Percentiles rank a stretch among this genome's conserved stretches.
These are phyloP conservation scores for Hydrocynus forskahlii DNA, from an alignment of 2,797 vertebrate species.

Conservation along the genomic window DNA sequence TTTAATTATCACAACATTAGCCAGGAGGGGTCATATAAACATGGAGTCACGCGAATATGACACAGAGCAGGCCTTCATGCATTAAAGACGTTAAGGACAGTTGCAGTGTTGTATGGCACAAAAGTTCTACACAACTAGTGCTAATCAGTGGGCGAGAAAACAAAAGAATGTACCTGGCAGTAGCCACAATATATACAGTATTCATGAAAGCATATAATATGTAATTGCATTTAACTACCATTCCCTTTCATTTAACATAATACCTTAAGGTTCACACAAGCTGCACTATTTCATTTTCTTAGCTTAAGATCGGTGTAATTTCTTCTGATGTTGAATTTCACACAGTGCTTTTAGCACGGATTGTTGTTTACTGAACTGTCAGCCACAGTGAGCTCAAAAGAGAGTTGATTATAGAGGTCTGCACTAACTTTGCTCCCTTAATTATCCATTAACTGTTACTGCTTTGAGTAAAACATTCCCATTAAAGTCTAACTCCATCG, in stretches of 20 bases:
- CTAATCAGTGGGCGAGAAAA: not conserved
- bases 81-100: not conserved
- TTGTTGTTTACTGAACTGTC: conserved; percentile 27
- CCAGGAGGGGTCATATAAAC: conserved; percentile 1
- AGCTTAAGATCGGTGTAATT: conserved; percentile 3
- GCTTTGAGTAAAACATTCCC: conserved; percentile 34
- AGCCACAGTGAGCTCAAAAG: conserved; percentile 3
- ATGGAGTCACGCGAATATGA: conserved; percentile 29
- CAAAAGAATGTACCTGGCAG: not conserved
- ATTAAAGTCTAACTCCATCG: conserved; percentile 52
- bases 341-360: not conserved
- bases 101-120: not conserved
- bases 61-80: conserved; percentile 10
- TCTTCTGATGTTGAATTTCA: conserved; percentile 2
- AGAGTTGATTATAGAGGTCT: conserved; percentile 28
- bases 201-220: conserved; percentile 5
- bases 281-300: not conserved
- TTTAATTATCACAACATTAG: conserved; percentile 32
- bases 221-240: not conserved
- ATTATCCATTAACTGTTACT: conserved; percentile 30
- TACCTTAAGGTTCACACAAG: not conserved
- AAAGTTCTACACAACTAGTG: not conserved
- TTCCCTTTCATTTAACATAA: not conserved
- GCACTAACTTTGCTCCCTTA: conserved; percentile 18
- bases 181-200: not conserved